Evolutionary conservation across 2,888 invertebrate species (phyloP).

Genomic region (Bugula neritina): DNA sequence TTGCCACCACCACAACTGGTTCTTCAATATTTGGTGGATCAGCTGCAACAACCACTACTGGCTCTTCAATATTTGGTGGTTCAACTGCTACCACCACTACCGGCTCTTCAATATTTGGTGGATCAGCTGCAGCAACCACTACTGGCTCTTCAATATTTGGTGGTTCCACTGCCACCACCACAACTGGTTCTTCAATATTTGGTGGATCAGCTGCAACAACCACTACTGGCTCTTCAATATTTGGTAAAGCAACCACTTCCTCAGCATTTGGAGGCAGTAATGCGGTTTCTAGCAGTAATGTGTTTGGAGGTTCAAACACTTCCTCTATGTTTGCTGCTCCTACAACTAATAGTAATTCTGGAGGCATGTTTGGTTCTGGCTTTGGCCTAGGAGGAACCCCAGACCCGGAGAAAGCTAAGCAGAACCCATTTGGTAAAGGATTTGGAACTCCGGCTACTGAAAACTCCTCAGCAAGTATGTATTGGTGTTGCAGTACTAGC

Average conservation of each 20-base stretch:
- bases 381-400: conserved; percentile 23
- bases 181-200: background rate
- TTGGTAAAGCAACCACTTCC: background rate
- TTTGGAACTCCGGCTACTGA: background rate
- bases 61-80: background rate
- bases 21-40: background rate
- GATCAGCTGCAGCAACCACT: background rate
- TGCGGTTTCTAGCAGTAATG: background rate
- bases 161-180: background rate
- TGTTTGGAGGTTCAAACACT: background rate
- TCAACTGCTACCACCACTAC: background rate
- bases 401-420: conserved; percentile 27
- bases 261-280: background rate
- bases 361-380: background rate
- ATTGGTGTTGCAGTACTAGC: no score
- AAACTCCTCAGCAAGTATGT: conserved; percentile 13
- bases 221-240: background rate
- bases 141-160: background rate
- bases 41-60: background rate
- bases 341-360: background rate
- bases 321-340: background rate
- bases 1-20: background rate
- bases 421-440: conserved; percentile 24
- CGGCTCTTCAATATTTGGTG: conserved; percentile 4
- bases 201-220: conserved; percentile 16